Evolutionary conservation across 64 coral and sea anemone genomes (phyloP).

Genomic region (Stylophora pistillata): DNA sequence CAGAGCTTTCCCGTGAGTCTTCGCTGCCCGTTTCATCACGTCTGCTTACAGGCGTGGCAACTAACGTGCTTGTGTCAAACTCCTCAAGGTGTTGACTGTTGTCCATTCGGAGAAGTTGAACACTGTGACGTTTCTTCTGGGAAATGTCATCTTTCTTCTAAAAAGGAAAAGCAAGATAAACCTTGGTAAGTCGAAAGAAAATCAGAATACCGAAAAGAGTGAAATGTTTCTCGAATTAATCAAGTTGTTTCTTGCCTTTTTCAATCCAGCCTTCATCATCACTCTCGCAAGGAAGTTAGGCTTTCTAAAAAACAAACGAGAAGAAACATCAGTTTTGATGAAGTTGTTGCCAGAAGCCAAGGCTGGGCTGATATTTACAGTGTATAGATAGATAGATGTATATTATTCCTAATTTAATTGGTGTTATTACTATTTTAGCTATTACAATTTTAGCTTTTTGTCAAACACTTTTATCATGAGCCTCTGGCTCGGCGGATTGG

Average conservation of each 20-base stretch:
- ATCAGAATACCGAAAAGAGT: neutral
- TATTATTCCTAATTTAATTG: no score
- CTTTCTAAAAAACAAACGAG: conserved; percentile 57
- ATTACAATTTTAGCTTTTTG: no score
- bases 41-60: conserved; percentile 19
- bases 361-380: no score
- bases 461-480: no score
- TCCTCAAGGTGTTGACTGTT: conserved; percentile 61
- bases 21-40: conserved; percentile 50
- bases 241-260: conserved; percentile 60
- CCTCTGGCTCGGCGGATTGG: no score
- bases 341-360: neutral
- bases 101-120: conserved; percentile 73
- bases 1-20: conserved; percentile 78
- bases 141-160: conserved; percentile 58
- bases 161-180: neutral
- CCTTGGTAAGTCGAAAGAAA: neutral
- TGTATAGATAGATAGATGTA: no score
- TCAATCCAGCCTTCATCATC: conserved; percentile 86
- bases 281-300: conserved; percentile 88
- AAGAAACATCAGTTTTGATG: neutral
- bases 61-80: conserved; percentile 44
- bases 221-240: neutral
- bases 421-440: no score
- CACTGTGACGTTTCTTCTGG: conserved; percentile 28